Conservation (phyloP, 2,113 vertebrate genomes). For the Dipodomys stephensi region DNA sequence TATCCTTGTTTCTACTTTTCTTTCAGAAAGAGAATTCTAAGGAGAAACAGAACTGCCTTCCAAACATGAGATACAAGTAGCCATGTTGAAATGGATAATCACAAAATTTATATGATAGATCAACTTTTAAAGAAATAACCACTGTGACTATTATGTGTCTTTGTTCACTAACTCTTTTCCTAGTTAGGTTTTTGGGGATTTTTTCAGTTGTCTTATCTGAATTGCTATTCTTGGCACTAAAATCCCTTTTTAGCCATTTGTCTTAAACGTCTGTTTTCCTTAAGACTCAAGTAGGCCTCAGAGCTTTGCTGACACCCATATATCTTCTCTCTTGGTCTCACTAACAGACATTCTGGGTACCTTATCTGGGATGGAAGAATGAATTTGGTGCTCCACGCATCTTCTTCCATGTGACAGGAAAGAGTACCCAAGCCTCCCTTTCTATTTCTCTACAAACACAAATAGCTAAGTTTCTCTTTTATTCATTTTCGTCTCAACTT, state of each 20-base stretch:
- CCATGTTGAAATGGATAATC: not conserved
- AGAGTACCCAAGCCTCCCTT: slow-evolving; percentile 7
- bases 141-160: not conserved
- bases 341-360: not conserved
- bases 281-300: not conserved
- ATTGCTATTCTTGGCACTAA: slow-evolving; percentile 32
- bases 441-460: slow-evolving; percentile 24
- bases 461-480: slow-evolving; percentile 23
- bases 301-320: not conserved
- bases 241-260: slow-evolving; percentile 37
- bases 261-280: not conserved
- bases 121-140: slow-evolving; percentile 25
- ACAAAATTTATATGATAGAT: slow-evolving; percentile 24
- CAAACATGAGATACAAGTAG: not conserved
- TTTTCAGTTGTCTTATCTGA: slow-evolving; percentile 32
- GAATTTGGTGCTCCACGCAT: not conserved
- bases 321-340: not conserved
- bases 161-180: slow-evolving; percentile 3
- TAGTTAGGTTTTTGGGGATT: not conserved
- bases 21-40: slow-evolving; percentile 36
- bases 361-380: not conserved
- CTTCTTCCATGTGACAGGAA: slow-evolving; percentile 2
- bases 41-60: slow-evolving; percentile 32
- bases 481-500: slow-evolving; percentile 41
- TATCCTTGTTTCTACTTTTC: slow-evolving; percentile 30